phyloP scores from a whole-genome alignment of 2,797 vertebrate species.

The Prionace glauca region DNA sequence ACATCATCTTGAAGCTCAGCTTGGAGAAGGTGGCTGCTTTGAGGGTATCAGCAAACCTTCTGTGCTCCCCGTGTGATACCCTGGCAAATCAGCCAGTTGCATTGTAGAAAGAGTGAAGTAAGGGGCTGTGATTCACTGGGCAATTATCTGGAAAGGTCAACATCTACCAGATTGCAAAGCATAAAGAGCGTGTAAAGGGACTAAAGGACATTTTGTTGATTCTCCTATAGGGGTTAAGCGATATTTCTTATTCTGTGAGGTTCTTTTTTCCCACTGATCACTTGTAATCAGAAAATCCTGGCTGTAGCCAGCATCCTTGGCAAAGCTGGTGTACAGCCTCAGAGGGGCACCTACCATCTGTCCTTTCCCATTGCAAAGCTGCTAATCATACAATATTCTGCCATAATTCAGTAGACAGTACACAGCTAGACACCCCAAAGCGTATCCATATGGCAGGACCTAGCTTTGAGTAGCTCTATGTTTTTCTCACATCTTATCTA shows the following conservation, averaged over 20 bases:
- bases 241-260: not conserved
- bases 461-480: not conserved
- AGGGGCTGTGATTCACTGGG: not conserved
- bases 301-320: not conserved
- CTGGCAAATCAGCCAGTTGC: not conserved
- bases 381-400: not conserved
- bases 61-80: no score
- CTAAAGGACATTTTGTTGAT: not conserved
- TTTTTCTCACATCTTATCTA: not conserved
- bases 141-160: not conserved
- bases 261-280: not conserved
- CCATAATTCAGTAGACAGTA: not conserved
- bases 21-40: not conserved
- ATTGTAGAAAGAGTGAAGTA: not conserved
- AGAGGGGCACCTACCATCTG: not conserved
- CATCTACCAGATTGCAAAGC: not conserved
- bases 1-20: not conserved
- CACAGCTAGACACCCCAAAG: not conserved
- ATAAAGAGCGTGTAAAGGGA: not conserved
- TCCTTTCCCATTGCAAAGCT: not conserved
- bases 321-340: not conserved
- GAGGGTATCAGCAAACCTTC: no score
- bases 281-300: not conserved
- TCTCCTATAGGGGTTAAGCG: not conserved
- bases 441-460: not conserved